Percentiles rank a stretch among this genome's conserved stretches.
phyloP scores from a whole-genome alignment of 2,888 invertebrate genomes.

The Epirrhoe alternata region DNA sequence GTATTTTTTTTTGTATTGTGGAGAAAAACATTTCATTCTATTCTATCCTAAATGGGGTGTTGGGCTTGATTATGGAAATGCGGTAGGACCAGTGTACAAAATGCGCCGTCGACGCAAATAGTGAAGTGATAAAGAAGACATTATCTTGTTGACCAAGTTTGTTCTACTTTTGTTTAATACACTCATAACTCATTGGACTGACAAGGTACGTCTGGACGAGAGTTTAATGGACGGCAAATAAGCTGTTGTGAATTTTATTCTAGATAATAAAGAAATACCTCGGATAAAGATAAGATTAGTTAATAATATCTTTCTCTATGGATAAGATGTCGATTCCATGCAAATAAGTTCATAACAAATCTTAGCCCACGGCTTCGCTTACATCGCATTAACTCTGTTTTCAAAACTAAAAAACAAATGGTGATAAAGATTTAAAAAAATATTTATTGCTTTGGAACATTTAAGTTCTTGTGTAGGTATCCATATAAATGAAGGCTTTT shows the following conservation, averaged over 20 bases:
- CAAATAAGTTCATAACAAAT: background rate
- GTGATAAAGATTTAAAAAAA: no score
- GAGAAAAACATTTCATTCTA: no score
- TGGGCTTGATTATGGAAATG: conserved; percentile 32
- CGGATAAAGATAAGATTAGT: no score
- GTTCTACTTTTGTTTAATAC: conserved; percentile 63
- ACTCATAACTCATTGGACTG: conserved; percentile 54
- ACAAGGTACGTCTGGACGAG: conserved; percentile 58
- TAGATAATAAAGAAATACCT: conserved; percentile 9
- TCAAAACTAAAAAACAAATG: no score
- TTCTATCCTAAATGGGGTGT: no score
- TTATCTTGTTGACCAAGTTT: conserved; percentile 73
- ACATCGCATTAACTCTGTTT: no score
- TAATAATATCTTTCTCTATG: no score
- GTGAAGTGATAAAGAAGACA: conserved; percentile 64
- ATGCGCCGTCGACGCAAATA: conserved; percentile 79
- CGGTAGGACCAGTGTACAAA: conserved; percentile 50
- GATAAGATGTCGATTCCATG: background rate
- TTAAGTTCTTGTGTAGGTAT: background rate
- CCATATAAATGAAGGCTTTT: background rate
- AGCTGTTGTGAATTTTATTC: conserved; percentile 5
- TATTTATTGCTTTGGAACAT: background rate
- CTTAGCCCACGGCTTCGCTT: background rate
- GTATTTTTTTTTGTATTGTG: no score
- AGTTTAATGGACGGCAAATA: conserved; percentile 38